Base-by-base conservation (phyloP, 2,797 vertebrate genomes). In the Parauchenoglanis punctatus region DNA sequence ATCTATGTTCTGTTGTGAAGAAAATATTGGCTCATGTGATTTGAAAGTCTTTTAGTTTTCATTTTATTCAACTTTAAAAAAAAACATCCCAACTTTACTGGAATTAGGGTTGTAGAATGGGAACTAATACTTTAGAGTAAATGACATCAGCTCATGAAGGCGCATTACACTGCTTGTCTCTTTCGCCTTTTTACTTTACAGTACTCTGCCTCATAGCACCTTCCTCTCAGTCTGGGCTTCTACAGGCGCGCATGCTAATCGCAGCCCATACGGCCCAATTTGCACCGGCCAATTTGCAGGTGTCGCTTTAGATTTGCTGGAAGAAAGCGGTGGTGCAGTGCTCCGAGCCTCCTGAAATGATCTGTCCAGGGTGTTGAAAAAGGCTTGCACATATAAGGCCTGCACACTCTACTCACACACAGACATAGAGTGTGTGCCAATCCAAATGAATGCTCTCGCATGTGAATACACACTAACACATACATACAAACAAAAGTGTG, bases 281-380 rank as follows among this genome's bases (percentile, higher is more conserved):
- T 95, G 91, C 92, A 88, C 92, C 78, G 84, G 81, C 90, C 94
- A 94, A 94, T 95, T 95, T 94, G 91, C 91, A 89, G 91, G 89
- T 92, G 93, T 95, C 93, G 78, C 93, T 94, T 96, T 92, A 90
- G 89, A 95, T 96, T 95, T 95, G 93, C 92, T 85, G 85, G 90
- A 88, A 91, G 89, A 90, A 91, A 87, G 88, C 63, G 54, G 63
- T 72, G 56, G 46, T 23, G 56, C 83, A 63, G 2, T 68, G 76
- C 44, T 68, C 10, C 90, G 89, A 91, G 93, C 73, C 52, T 65
- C 83, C 65, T 90, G 78, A 81, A 56, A 73, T 85, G 75, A 82
- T 76, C 52, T 68, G 73, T 46, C 75, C 84, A 81, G 49, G 5
- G 49, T 7, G 20, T 80, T 72, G 12, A 87, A 87, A 86, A 87